Conservation (phyloP, 2,888 invertebrate genomes). For the Anarsia innoxiella region DNA sequence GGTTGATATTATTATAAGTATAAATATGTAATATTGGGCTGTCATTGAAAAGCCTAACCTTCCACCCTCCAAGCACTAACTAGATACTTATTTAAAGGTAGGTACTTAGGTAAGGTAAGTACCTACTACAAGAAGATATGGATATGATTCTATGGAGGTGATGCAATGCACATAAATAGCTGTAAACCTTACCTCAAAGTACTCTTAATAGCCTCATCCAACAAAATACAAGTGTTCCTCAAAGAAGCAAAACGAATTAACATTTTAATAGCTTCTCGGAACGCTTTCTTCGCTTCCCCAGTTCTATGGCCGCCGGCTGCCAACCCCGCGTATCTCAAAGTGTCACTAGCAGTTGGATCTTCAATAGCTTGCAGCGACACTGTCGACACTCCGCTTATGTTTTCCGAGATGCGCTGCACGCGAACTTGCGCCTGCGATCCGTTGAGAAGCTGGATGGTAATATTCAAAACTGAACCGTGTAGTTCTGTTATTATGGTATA, state of each 20-base stretch:
- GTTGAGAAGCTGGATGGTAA: too few relatives aligned
- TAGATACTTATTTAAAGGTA: too few relatives aligned
- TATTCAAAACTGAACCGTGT: too few relatives aligned
- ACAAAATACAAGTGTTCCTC: slow-evolving; percentile 51
- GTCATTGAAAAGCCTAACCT: too few relatives aligned
- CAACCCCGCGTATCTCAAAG: slow-evolving; percentile 52
- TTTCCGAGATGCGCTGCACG: slow-evolving; percentile 52
- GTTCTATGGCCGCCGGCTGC: slow-evolving; percentile 63
- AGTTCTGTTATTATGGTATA: too few relatives aligned
- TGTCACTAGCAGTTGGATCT: slow-evolving; percentile 44
- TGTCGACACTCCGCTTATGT: slow-evolving; percentile 60
- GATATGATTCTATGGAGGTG: too few relatives aligned
- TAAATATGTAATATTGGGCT: too few relatives aligned
- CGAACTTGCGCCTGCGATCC: slow-evolving; percentile 66
- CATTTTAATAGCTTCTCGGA: slow-evolving; percentile 49
- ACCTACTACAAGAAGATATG: too few relatives aligned
- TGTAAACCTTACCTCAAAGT: slow-evolving; percentile 49
- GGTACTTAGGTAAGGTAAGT: too few relatives aligned
- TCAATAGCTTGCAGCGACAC: slow-evolving; percentile 51
- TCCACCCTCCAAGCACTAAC: too few relatives aligned
- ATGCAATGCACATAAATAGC: too few relatives aligned
- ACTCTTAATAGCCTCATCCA: slow-evolving; percentile 51
- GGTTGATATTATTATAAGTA: too few relatives aligned
- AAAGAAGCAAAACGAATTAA: slow-evolving; percentile 70
- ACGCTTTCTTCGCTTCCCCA: slow-evolving; percentile 56